These are phyloP conservation scores for Ciona savignyi DNA, from an alignment of 23 tunicate species.

Conservation along the genomic window DNA sequence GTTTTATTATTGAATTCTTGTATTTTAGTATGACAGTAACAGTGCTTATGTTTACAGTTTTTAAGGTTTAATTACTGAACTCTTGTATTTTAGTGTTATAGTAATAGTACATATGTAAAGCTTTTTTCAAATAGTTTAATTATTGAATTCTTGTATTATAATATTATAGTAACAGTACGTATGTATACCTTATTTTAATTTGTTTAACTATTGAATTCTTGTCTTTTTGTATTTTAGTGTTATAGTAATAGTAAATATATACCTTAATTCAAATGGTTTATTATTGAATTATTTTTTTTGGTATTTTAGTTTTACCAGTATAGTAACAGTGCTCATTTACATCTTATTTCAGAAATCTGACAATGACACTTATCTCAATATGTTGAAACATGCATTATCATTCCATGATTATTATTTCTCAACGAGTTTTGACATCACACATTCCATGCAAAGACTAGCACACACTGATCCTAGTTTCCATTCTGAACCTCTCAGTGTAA, in stretches of 20 bases:
- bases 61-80: constrained; percentile 31
- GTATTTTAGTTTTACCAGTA: constrained; percentile 10
- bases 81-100: constrained; percentile 78
- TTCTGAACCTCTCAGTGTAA: constrained; percentile 13
- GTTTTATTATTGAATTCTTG: too few species aligned
- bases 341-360: constrained; percentile 41
- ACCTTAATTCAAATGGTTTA: constrained; percentile 79
- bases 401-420: constrained; percentile 67
- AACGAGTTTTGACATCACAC: constrained; percentile 83
- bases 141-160: too few species aligned
- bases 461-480: constrained; percentile 37
- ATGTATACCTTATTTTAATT: too few species aligned
- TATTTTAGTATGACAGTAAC: too few species aligned
- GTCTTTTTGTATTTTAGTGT: too few species aligned
- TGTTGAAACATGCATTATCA: constrained; percentile 65
- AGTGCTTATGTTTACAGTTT: too few species aligned
- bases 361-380: constrained; percentile 45
- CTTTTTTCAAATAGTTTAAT: too few species aligned
- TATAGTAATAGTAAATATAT: too few species aligned
- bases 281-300: constrained; percentile 25
- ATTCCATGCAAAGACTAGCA: constrained; percentile 84
- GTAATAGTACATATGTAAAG: too few species aligned
- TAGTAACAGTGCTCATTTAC: too few species aligned
- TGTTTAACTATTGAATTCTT: too few species aligned
- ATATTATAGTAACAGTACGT: too few species aligned